Base-by-base conservation (phyloP, 1,140 invertebrate species). In the Ceratosolen solmsi region DNA sequence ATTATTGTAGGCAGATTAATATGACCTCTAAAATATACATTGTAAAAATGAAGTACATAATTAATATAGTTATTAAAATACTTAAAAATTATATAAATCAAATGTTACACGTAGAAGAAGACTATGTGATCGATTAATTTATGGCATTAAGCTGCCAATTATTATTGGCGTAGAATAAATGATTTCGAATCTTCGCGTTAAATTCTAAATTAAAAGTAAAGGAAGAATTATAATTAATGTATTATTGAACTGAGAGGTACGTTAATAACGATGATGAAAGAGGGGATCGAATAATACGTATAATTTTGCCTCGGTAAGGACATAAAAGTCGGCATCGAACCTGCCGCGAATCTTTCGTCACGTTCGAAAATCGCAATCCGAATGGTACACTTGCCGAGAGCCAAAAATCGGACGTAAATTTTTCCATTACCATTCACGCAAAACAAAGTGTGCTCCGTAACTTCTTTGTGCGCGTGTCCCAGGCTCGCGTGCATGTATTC, bases 381-480 rank as follows among this genome's bases (percentile, higher is more conserved):
- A 46, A 46, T 46, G 41, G n/a, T n/a, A n/a, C n/a, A n/a, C n/a
- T n/a, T n/a, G n/a, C n/a, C n/a, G n/a, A n/a, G n/a, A n/a, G n/a
- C n/a, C n/a, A n/a, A n/a, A n/a, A n/a, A n/a, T n/a, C n/a, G 41
- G 41, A 13, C 41, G n/a, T 56, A 56, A 25, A 56, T 4, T 56
- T 22, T 71, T 71, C 68, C 38, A 7, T 46, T 20, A 22, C 22
- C 38, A 71, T 71, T 46, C 36, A 46, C 13, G 70, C 70, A 41
- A 46, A 41, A 75, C 54, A 60, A 58, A 75, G 51, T 38, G 51
- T 22, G 30, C 56, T 22, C 15, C 33, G 54, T 41, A 25, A 58
- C n/a, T 60, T 88, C 89, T 89, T 89, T 89, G 87, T 86, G 87
- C 83, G 41, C 41, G 41, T 11, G 20, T 70, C 86, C 75, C 82